Percentiles rank a stretch among this genome's conserved stretches.
Conservation (phyloP, 2,888 invertebrate species). For the Microctonus aethiopoides region DNA sequence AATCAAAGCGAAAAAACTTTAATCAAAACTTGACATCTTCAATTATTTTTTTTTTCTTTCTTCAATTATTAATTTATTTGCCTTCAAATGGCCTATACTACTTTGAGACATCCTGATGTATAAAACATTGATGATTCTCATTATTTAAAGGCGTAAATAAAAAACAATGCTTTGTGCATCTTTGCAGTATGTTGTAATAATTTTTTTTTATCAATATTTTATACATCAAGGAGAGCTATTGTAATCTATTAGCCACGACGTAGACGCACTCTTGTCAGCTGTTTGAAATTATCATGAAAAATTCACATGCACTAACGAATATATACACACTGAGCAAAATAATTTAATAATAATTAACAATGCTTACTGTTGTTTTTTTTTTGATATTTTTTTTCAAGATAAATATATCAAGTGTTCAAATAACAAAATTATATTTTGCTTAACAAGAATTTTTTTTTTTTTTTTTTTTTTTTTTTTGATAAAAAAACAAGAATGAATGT, state of each 20-base stretch:
- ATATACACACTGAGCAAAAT: no score
- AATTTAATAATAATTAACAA: no score
- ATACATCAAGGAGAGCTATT: slow-evolving; percentile 45
- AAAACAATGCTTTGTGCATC: no score
- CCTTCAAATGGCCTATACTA: background rate
- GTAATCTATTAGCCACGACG: slow-evolving; percentile 49
- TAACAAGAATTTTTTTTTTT: no score
- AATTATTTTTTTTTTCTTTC: slow-evolving; percentile 20
- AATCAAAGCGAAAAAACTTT: slow-evolving; percentile 26
- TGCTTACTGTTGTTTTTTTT: no score
- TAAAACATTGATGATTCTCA: slow-evolving; percentile 41
- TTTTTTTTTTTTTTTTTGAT: no score
- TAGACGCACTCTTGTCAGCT: slow-evolving; percentile 51
- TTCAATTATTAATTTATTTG: background rate
- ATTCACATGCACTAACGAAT: no score
- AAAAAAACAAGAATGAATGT: slow-evolving; percentile 17
- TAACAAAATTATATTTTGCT: no score
- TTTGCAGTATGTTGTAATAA: no score
- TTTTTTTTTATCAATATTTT: slow-evolving; percentile 38
- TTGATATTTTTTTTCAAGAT: no score
- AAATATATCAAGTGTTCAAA: no score
- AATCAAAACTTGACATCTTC: slow-evolving; percentile 29
- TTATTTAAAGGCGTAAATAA: no score
- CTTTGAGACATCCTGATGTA: slow-evolving; percentile 40
- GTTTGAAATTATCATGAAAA: background rate